Evolutionary conservation across 92 coral and sea anemone genomes (phyloP).

Genomic region (Montipora capitata): DNA sequence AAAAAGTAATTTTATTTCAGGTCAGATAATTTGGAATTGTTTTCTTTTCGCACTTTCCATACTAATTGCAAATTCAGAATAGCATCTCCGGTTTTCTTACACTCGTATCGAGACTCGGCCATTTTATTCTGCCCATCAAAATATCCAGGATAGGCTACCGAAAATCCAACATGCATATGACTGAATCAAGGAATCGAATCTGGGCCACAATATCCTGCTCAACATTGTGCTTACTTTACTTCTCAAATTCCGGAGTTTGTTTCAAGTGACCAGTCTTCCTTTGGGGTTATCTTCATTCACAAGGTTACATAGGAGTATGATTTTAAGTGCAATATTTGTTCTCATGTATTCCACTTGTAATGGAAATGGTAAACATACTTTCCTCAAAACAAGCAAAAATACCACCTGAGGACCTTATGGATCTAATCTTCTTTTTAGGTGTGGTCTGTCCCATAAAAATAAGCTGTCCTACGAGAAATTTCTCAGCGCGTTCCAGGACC

Average conservation of each 20-base stretch:
- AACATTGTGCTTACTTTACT: no score
- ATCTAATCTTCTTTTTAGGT: slow-evolving; percentile 42
- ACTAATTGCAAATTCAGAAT: not conserved
- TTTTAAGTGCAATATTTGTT: no score
- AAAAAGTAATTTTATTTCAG: not conserved
- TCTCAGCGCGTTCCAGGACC: slow-evolving; percentile 89
- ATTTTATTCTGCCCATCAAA: no score
- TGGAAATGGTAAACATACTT: not conserved
- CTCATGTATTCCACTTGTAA: no score
- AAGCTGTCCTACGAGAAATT: slow-evolving; percentile 91
- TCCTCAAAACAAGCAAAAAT: not conserved
- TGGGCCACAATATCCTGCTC: not conserved
- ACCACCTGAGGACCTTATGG: not conserved
- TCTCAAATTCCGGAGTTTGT: no score
- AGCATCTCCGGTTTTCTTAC: no score
- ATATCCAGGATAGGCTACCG: no score
- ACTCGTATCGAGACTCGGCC: no score
- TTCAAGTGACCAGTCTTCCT: not conserved
- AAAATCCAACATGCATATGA: no score
- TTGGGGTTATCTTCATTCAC: not conserved
- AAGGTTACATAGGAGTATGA: no score
- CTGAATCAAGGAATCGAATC: not conserved
- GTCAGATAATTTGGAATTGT: no score
- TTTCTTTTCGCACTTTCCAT: no score
- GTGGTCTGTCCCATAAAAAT: slow-evolving; percentile 85